Conservation (phyloP, 2,797 vertebrate genomes). For the Ctenochaetus hawaiiensis region DNA sequence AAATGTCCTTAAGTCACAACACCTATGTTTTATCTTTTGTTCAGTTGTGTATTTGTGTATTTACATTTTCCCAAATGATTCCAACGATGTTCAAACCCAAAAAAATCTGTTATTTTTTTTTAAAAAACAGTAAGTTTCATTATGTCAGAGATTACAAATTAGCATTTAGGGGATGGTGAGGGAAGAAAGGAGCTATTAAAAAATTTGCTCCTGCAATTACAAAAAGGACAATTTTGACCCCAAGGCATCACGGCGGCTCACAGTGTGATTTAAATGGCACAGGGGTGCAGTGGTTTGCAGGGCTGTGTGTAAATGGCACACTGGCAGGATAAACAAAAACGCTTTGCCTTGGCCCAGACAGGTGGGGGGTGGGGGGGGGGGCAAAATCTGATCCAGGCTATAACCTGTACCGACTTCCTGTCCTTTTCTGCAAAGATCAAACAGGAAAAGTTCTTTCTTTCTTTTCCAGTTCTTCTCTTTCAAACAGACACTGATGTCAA, state of each 20-base stretch:
- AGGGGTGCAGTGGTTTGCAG: constrained; percentile 35
- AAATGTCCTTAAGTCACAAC: no score
- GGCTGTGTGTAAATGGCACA: constrained; percentile 67
- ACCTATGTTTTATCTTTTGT: no score
- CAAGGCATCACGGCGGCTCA: constrained; percentile 38
- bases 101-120: no score
- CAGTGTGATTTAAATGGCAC: constrained; percentile 50
- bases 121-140: no score
- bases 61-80: no score
- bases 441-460: background rate
- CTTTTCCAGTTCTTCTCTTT: background rate
- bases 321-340: constrained; percentile 54
- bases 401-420: constrained; percentile 40
- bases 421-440: constrained; percentile 29
- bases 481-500: background rate
- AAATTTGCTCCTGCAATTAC: constrained; percentile 55
- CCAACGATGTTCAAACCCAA: no score
- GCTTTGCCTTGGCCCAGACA: constrained; percentile 19
- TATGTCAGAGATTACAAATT: no score
- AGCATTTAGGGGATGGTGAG: background rate
- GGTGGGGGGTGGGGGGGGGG: background rate
- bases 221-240: constrained; percentile 60
- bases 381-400: background rate
- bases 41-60: no score
- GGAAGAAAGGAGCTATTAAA: constrained; percentile 26